Percentiles rank a stretch among this genome's conserved stretches.
phyloP scores from a whole-genome alignment of 2,797 vertebrate species.

The Sebastes matsubarae region DNA sequence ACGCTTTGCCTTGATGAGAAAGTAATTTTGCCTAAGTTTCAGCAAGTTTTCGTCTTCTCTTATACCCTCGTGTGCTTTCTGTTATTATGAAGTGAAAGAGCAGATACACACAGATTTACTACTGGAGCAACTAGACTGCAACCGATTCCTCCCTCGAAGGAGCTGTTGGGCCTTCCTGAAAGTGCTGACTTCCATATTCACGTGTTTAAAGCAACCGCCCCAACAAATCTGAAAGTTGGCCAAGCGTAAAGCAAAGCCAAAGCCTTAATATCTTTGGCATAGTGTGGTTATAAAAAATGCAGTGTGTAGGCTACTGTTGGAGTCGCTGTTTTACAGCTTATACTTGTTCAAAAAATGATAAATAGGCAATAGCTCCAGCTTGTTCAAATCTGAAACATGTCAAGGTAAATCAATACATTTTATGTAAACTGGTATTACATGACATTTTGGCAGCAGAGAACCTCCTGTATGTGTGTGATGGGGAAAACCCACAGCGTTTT shows the following conservation, averaged over 20 bases:
- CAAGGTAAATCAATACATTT: slow-evolving; percentile 13
- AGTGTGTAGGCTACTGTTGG: slow-evolving; percentile 35
- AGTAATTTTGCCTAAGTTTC: slow-evolving; percentile 39
- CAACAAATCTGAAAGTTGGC: slow-evolving; percentile 48
- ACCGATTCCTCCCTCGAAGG: slow-evolving; percentile 54
- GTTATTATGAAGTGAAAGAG: slow-evolving; percentile 60
- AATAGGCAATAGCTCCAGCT: not conserved
- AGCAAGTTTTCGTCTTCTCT: slow-evolving; percentile 34
- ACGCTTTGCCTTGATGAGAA: slow-evolving; percentile 32
- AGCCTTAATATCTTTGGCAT: slow-evolving; percentile 63
- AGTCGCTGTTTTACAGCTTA: slow-evolving; percentile 29
- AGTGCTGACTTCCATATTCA: slow-evolving; percentile 68
- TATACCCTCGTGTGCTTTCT: slow-evolving; percentile 27
- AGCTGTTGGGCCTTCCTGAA: slow-evolving; percentile 54
- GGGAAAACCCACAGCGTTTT: not conserved
- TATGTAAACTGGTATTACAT: not conserved
- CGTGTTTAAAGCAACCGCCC: slow-evolving; percentile 53
- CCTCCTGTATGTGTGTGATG: not conserved
- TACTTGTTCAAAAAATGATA: slow-evolving; percentile 24
- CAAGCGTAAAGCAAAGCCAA: slow-evolving; percentile 48
- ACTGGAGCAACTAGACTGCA: slow-evolving; percentile 40
- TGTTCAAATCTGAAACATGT: not conserved
- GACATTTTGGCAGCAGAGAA: slow-evolving; percentile 6
- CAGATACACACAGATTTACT: slow-evolving; percentile 64
- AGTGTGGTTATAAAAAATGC: slow-evolving; percentile 31